Base-by-base conservation (phyloP, 2,113 vertebrate species). In the Pedionomus torquatus region DNA sequence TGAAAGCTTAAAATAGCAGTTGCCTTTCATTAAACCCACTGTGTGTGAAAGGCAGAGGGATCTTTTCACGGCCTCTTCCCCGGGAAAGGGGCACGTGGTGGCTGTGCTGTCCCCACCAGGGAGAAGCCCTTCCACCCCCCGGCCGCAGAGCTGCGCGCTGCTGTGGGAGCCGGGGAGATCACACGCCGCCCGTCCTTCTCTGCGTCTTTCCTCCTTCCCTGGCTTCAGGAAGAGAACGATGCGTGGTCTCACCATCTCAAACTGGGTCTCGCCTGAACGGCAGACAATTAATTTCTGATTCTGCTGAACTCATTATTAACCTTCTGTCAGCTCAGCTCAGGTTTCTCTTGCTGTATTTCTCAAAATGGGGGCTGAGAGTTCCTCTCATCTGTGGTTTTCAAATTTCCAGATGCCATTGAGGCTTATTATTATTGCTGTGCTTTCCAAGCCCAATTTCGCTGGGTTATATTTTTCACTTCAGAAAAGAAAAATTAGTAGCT, bases 1-100 rank as follows among this genome's bases (percentile, higher is more conserved):
- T 95, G 91, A 97, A 95, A 97, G 91, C 97, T 92, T 95, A 97
- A 97, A 98, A 97, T 97, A 98, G 87, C 91, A 82, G 43, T 48
- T 83, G 76, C 88, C 92, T 98, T 98, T 98, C 94, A 97, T 98
- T 97, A 97, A 94, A 72, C 86, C 95, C 83, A n/a, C 92, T 87
- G 86, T 23, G 6, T 92, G 94, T 74, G 86, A 89, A 96, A 95
- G 96, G 91, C 86, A 96, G 81, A 48, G 71, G 65, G 95, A 89
- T 95, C 91, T 91, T 92, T 90, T 57, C 83, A 70, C 85, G 94
- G 96, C 92, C 14, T 10, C 57, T 91, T 97, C 96, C 93, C 88
- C 85, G 57, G 90, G 83, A 95, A 89, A 69, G 65, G 92, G 89
- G 85, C 70, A 30, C 3, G 48, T 90, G 26, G 96, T 88, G 97